A percentile compares a stretch with the other conserved stretches of the same genome.
Conservation (phyloP, 2,888 invertebrate genomes). For the Fabriciana adippe region DNA sequence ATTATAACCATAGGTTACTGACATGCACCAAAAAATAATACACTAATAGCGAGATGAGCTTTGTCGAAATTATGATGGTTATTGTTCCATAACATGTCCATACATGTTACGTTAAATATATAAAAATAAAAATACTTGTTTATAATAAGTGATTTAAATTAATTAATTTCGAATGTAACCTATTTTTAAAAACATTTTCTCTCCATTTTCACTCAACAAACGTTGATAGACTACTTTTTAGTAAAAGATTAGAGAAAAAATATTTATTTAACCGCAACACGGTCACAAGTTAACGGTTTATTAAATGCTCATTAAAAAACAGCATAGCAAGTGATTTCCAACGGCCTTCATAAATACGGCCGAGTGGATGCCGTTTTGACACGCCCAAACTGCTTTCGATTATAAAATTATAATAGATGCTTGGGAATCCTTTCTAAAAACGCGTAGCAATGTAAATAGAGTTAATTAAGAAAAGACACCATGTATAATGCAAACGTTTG, state of each 20-base stretch:
- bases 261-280: conserved; percentile 25
- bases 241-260: conserved; percentile 15
- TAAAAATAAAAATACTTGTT: too few relatives aligned
- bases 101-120: too few relatives aligned
- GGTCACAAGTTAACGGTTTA: conserved; percentile 30
- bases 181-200: too few relatives aligned
- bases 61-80: too few relatives aligned
- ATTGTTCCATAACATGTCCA: too few relatives aligned
- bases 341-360: conserved; percentile 40
- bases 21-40: too few relatives aligned
- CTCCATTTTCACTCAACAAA: conserved; percentile 1
- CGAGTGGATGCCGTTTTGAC: conserved; percentile 30
- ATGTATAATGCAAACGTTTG: too few relatives aligned
- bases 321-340: conserved; percentile 25
- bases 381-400: conserved; percentile 16
- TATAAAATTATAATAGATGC: conserved; percentile 18
- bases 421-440: conserved; percentile 17
- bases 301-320: conserved; percentile 38
- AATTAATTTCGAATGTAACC: too few relatives aligned
- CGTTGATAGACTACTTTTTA: conserved; percentile 5
- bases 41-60: too few relatives aligned
- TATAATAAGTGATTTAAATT: too few relatives aligned
- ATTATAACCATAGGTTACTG: too few relatives aligned
- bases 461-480: too few relatives aligned
- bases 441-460: neutral